Base-by-base conservation (phyloP, 1,140 invertebrate species). In the Pristionchus pacificus region DNA sequence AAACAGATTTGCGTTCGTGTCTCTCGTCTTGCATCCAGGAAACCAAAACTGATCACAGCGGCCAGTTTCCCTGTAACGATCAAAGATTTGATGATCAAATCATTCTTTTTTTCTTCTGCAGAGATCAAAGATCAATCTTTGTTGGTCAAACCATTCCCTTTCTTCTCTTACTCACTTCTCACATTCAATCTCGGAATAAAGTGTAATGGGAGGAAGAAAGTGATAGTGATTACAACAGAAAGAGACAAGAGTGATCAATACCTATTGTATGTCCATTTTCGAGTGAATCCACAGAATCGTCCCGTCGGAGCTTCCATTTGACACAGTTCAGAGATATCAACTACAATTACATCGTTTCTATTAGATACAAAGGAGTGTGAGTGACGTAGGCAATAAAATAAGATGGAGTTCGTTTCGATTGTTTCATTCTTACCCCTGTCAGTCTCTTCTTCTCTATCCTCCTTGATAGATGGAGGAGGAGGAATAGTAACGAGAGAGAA, bases 1-100 rank as follows among this genome's bases (percentile, higher is more conserved):
- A 64, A 82, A 82, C 25, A 82, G 68, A 76, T 82, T 82, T 6
- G 80, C 74, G 65, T 82, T 82, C 25, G 83, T 82, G 24, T 77
- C 70, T 29, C 74, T 74, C 14, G 83, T 82, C 29, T 62, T 27
- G 64, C 80, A 82, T n/a, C 80, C 80, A 10, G 79, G 80, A 60
- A 81, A 81, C 80, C 80, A 81, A 65, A 81, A 79, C 66, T 72
- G 55, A 28, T 74, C 64, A 60, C 71, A 78, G 68, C 70, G 63
- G 27, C 70, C 38, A 33, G 65, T 76, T 24, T 76, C 71, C 60
- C 62, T 38, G 68, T 55, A 60, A 75, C 6, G n/a, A n/a, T n/a
- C 15, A 15, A 60, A n/a, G 25, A 71, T 30, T 65, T 57, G 33
- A 24, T 63, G 28, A 72, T 64, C 38, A 64, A 64, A 77, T 66